Evolutionary conservation across 1,140 invertebrate genomes (phyloP), one percentile per base, ranked within the genome.

Genomic region (Drosophila ananassae): DNA sequence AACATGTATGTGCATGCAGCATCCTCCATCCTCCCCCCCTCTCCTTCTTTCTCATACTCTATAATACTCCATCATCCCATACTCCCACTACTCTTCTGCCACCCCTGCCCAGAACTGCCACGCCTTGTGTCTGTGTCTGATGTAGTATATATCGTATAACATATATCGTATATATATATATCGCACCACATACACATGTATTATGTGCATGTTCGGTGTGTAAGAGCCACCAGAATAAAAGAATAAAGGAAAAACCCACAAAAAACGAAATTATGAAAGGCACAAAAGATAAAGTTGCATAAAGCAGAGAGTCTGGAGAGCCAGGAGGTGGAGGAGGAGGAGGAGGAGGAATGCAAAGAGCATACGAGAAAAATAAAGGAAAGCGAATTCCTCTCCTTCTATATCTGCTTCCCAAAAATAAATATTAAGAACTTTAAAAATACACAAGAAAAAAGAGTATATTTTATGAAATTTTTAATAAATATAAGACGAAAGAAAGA

Each of bases 41-140:
- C 41, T 10, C 6, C 24, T 25, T 46, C 56, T 17, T 17, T 17
- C 0, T 17, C 17, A 17, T 17, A 17, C 17, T 17, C 17, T 17
- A 17, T 17, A 17, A 17, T 17, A 17, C 17, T 17, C 12, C 9
- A 17, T 41, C 25, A 44, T 44, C 32, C 32, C 47, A 6, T 28
- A 32, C 34, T 3, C 34, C 34, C 5, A 37, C 55, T 28, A 8
- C 13, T 28, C 32, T 9, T 47, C 25, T 12, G 5, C 66, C 2
- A 2, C 32, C 34, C 34, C 3, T 22, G 32, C 12, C 56, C 32
- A n/a, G 24, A n/a, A 21, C 71, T 61, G 71, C 72, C 72, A 74
- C 72, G 72, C 72, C 72, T 74, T 74, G 71, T 69, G 66, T 68
- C 63, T 68, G 66, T 67, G 62, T 51, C 44, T 48, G 22, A 48